Evolutionary conservation across 2,888 invertebrate species (phyloP).

Genomic region (Aleiodes alternator): DNA sequence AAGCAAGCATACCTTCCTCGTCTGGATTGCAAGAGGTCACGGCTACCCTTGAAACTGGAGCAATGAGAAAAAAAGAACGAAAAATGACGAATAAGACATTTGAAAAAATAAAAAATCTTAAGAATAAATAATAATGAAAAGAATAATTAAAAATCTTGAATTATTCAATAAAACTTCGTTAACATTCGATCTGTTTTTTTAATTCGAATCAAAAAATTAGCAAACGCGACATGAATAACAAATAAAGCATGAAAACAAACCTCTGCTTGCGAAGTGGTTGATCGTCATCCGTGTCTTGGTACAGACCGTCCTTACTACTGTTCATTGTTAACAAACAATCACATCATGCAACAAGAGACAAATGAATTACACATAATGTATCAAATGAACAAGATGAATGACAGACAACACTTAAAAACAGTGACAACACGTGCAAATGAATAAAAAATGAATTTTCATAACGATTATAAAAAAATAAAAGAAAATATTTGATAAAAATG

Average conservation of each 20-base stretch:
- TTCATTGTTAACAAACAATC: slow-evolving; percentile 54
- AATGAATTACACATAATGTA: slow-evolving; percentile 50
- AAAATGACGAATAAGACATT: slow-evolving; percentile 50
- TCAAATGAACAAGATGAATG: slow-evolving; percentile 10
- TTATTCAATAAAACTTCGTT: background rate
- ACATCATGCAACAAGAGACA: slow-evolving; percentile 59
- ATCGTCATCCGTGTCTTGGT: slow-evolving; percentile 68
- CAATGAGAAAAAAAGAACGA: slow-evolving; percentile 47
- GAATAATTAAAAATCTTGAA: background rate
- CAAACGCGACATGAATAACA: slow-evolving; percentile 29
- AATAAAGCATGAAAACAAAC: slow-evolving; percentile 57
- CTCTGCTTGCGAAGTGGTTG: slow-evolving; percentile 68
- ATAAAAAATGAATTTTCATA: slow-evolving; percentile 30
- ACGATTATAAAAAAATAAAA: slow-evolving; percentile 19
- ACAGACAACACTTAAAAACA: slow-evolving; percentile 27
- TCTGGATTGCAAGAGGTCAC: slow-evolving; percentile 77
- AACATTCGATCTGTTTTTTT: slow-evolving; percentile 6
- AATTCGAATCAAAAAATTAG: slow-evolving; percentile 21
- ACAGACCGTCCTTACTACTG: slow-evolving; percentile 67
- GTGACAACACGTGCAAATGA: slow-evolving; percentile 32
- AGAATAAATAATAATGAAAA: background rate
- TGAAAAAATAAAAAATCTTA: slow-evolving; percentile 35
- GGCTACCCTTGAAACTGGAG: slow-evolving; percentile 80
- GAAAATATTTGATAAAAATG: slow-evolving; percentile 45
- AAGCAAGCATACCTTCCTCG: slow-evolving; percentile 74